These are phyloP conservation scores for Sinohyriopsis cumingii DNA, from an alignment of 2,888 invertebrate species.

Conservation along the genomic window DNA sequence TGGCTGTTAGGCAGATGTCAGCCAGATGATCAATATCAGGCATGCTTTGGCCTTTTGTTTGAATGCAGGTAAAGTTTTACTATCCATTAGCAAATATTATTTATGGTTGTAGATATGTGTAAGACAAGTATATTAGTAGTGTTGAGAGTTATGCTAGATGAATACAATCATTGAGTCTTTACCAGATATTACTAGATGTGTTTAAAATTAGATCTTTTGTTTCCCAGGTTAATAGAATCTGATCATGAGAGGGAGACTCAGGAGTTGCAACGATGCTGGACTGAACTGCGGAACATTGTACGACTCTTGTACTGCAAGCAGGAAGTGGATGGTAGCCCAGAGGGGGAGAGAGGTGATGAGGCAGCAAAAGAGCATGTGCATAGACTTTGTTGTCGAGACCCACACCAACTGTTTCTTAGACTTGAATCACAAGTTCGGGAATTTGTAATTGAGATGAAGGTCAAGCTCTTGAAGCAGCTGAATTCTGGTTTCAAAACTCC, in stretches of 20 bases:
- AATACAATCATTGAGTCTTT: too few relatives aligned
- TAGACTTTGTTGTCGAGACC: constrained; percentile 74
- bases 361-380: constrained; percentile 72
- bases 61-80: too few relatives aligned
- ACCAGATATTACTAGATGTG: not conserved
- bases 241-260: constrained; percentile 73
- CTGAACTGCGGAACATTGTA: constrained; percentile 73
- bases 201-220: constrained; percentile 1
- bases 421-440: constrained; percentile 79
- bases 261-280: constrained; percentile 74
- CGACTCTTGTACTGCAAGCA: constrained; percentile 55
- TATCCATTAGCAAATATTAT: too few relatives aligned
- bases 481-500: constrained; percentile 74
- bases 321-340: constrained; percentile 28
- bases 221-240: constrained; percentile 63
- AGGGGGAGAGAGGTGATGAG: constrained; percentile 41
- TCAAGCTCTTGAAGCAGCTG: constrained; percentile 75
- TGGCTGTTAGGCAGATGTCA: too few relatives aligned
- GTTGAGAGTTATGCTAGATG: too few relatives aligned
- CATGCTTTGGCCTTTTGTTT: too few relatives aligned
- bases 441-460: constrained; percentile 79
- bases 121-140: too few relatives aligned
- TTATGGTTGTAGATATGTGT: too few relatives aligned
- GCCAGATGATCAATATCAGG: too few relatives aligned
- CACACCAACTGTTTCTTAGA: constrained; percentile 79